These are phyloP conservation scores for Cetonia aurata DNA, from an alignment of 2,888 invertebrate genomes.

Conservation along the genomic window DNA sequence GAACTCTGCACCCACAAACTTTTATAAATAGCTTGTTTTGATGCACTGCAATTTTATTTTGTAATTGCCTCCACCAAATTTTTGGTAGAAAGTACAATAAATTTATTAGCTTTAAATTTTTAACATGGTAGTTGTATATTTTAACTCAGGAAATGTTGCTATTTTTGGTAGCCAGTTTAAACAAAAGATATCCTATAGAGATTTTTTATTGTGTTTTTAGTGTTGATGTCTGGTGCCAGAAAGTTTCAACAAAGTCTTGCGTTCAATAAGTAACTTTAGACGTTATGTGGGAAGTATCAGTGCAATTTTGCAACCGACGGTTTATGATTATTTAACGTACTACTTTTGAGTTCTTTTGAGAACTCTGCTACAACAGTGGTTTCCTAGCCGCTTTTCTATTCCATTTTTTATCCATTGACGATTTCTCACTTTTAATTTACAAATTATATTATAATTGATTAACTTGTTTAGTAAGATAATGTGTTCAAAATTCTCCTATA, in stretches of 20 bases:
- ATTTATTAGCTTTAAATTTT: conserved; percentile 59
- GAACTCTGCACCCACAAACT: conserved; percentile 53
- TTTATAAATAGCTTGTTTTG: conserved; percentile 57
- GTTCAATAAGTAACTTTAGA: conserved; percentile 40
- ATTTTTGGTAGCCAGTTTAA: conserved; percentile 46
- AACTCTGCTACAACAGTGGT: too few species aligned
- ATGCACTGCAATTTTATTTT: conserved; percentile 58
- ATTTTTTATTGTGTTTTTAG: conserved; percentile 39
- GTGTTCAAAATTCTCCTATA: too few species aligned
- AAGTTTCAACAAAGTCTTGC: conserved; percentile 25
- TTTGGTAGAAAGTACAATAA: conserved; percentile 63
- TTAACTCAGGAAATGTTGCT: conserved; percentile 56
- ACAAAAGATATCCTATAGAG: conserved; percentile 33
- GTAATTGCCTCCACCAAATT: conserved; percentile 53
- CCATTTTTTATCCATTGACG: too few species aligned
- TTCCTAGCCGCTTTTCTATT: too few species aligned
- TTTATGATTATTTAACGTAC: too few species aligned
- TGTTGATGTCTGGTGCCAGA: conserved; percentile 30
- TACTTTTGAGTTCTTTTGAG: too few species aligned
- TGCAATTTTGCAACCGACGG: conserved; percentile 13
- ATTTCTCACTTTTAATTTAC: too few species aligned
- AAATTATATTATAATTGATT: too few species aligned
- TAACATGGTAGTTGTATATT: conserved; percentile 57
- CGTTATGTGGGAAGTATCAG: conserved; percentile 16
- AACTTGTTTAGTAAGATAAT: too few species aligned